phyloP scores from a whole-genome alignment of 2,113 vertebrate genomes.

The Dicrurus megarhynchus region DNA sequence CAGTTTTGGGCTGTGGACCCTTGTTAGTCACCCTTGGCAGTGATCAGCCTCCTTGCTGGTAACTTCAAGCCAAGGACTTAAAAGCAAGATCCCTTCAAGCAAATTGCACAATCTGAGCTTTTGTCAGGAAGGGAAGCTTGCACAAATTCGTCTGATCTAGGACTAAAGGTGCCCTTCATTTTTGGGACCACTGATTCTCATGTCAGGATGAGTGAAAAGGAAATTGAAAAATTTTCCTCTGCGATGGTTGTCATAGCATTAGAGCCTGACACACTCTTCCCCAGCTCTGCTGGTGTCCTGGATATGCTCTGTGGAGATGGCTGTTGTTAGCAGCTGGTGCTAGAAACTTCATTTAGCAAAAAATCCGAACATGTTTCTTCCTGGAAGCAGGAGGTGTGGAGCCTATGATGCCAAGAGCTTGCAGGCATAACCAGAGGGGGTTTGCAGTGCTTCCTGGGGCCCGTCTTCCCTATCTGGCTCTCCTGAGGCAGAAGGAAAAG shows the following conservation, averaged over 20 bases:
- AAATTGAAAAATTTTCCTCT: slow-evolving; percentile 15
- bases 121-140: neutral
- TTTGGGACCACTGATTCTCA: neutral
- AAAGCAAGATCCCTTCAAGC: neutral
- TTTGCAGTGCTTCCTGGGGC: neutral
- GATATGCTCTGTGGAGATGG: neutral
- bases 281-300: neutral
- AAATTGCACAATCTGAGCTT: fast-evolving
- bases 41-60: neutral
- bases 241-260: neutral
- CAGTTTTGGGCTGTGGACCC: neutral
- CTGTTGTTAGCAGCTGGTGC: neutral
- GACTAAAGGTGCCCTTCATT: neutral
- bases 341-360: neutral
- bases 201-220: neutral
- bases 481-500: neutral
- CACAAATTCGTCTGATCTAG: neutral
- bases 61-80: neutral
- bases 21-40: neutral
- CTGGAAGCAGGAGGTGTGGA: neutral
- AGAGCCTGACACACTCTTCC: neutral
- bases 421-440: neutral
- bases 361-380: neutral
- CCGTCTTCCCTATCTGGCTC: neutral
- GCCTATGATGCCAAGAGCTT: neutral